Evolutionary conservation across 2,888 invertebrate genomes (phyloP).

Genomic region (Drosophila subquinaria): DNA sequence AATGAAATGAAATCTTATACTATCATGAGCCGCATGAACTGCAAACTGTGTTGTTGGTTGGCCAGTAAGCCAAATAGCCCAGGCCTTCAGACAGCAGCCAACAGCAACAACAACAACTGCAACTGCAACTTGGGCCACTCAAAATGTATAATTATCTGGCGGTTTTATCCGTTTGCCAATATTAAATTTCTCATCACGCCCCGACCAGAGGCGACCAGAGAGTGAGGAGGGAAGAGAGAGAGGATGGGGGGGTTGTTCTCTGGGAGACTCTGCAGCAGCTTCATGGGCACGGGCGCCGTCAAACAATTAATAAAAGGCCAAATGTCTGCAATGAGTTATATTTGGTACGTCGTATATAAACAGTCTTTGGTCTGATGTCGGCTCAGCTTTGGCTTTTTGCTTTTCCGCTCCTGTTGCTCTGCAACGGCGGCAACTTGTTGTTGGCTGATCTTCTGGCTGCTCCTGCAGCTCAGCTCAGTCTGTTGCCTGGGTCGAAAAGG

Average conservation of each 20-base stretch:
- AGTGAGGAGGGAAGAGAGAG: constrained; percentile 40
- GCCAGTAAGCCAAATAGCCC: constrained; percentile 54
- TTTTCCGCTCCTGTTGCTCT: constrained; percentile 49
- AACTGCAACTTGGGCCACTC: constrained; percentile 72
- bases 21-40: constrained; percentile 80
- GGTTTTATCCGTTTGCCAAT: constrained; percentile 84
- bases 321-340: constrained; percentile 81
- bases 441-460: constrained; percentile 10
- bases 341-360: constrained; percentile 13
- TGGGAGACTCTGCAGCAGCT: constrained; percentile 59
- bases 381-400: constrained; percentile 29
- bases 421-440: constrained; percentile 15
- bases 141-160: constrained; percentile 81
- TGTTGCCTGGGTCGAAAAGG: constrained; percentile 44
- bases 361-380: constrained; percentile 32
- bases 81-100: constrained; percentile 28
- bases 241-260: constrained; percentile 17
- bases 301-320: constrained; percentile 81
- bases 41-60: constrained; percentile 47
- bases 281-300: constrained; percentile 83
- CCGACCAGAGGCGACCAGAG: constrained; percentile 52
- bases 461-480: constrained; percentile 21
- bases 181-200: constrained; percentile 86
- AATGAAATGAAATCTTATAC: constrained; percentile 86
- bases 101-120: constrained; percentile 19